Conservation (phyloP, 1,140 invertebrate species). For the Drosophila lowei region DNA sequence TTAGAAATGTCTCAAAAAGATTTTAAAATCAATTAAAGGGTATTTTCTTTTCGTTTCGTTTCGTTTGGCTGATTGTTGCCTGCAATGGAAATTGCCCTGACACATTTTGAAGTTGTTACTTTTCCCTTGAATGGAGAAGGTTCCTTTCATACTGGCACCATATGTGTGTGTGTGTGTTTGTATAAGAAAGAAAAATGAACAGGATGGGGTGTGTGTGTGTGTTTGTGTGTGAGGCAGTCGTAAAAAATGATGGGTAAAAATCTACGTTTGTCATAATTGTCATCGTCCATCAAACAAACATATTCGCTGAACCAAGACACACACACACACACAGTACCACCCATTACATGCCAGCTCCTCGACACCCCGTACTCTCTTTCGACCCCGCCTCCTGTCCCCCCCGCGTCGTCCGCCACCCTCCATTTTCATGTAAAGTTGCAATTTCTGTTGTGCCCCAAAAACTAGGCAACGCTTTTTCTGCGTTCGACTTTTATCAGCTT, state of each 20-base stretch:
- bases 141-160: background rate
- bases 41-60: background rate
- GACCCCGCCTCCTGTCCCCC: background rate
- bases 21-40: constrained; percentile 6
- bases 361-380: too few relatives aligned
- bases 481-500: constrained; percentile 7
- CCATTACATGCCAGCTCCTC: background rate
- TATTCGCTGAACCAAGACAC: background rate
- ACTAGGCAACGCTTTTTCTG: constrained; percentile 55
- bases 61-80: constrained; percentile 12
- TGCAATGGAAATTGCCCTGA: constrained; percentile 34
- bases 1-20: too few relatives aligned
- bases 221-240: constrained; percentile 47
- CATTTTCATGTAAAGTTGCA: constrained; percentile 19
- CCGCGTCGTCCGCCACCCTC: background rate
- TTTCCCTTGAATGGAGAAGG: background rate
- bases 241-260: constrained; percentile 63
- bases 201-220: constrained; percentile 12
- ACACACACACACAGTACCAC: constrained; percentile 7
- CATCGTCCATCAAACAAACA: constrained; percentile 29
- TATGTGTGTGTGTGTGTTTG: constrained; percentile 16
- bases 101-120: constrained; percentile 59
- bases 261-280: constrained; percentile 66
- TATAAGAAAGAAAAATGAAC: background rate
- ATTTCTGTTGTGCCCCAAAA: constrained; percentile 25